Evolutionary conservation across 2,113 vertebrate species (phyloP).

Genomic region (Heptranchias perlo): DNA sequence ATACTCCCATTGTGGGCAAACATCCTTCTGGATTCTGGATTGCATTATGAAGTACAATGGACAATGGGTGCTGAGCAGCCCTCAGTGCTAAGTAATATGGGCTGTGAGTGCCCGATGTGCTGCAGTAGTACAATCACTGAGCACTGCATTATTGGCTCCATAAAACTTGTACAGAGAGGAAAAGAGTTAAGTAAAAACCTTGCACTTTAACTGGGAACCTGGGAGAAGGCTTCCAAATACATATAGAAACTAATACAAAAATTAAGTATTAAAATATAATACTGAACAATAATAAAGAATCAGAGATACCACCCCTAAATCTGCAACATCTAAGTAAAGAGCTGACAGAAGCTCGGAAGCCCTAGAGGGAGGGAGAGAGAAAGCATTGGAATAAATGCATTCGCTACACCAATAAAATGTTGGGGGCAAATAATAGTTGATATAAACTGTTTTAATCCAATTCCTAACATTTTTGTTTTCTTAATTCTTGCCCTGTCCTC

Average conservation of each 20-base stretch:
- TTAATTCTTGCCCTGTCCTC: neutral
- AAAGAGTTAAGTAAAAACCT: neutral
- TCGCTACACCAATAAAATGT: neutral
- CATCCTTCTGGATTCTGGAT: neutral
- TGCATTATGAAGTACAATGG: neutral
- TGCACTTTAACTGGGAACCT: neutral
- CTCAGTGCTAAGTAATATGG: neutral
- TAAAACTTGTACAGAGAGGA: neutral
- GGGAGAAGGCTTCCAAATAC: neutral
- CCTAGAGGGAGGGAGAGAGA: neutral
- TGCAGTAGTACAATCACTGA: no score
- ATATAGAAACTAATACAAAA: neutral
- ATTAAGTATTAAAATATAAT: neutral
- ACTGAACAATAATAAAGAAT: neutral
- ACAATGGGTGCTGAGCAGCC: neutral
- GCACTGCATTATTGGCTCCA: neutral
- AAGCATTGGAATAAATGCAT: neutral
- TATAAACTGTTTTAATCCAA: neutral
- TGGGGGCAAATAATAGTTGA: neutral
- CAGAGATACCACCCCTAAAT: neutral
- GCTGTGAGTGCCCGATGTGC: neutral
- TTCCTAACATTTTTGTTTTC: neutral
- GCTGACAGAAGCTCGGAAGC: neutral
- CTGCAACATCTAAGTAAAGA: neutral
- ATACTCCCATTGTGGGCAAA: neutral